Evolutionary conservation across 2,888 invertebrate genomes (phyloP).

Genomic region (Carcina quercana): DNA sequence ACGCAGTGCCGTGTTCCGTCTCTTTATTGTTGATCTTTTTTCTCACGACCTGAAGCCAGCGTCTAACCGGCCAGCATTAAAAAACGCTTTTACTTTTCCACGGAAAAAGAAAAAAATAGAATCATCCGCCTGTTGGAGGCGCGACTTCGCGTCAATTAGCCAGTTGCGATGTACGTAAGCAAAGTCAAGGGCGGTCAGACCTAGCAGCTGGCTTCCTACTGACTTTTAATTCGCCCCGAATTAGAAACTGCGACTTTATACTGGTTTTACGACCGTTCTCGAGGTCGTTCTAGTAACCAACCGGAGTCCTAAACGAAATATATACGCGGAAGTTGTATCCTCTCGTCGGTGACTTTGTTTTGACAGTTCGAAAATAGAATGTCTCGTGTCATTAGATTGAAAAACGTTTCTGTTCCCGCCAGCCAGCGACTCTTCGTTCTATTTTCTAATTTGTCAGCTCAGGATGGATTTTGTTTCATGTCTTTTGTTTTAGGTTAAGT

Average conservation of each 20-base stretch:
- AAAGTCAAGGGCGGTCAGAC: constrained; percentile 61
- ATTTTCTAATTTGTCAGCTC: constrained; percentile 31
- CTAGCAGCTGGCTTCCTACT: constrained; percentile 56
- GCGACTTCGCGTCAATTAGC: constrained; percentile 17
- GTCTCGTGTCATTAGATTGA: constrained; percentile 21
- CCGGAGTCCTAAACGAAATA: constrained; percentile 21
- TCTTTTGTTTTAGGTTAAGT: constrained; percentile 1
- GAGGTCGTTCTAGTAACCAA: constrained; percentile 41
- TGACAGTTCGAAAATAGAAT: constrained; percentile 30
- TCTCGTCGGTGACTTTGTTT: constrained; percentile 17
- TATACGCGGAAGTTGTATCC: constrained; percentile 19
- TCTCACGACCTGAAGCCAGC: constrained; percentile 10
- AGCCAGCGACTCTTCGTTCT: constrained; percentile 21
- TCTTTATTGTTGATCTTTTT: background rate
- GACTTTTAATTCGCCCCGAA: constrained; percentile 50
- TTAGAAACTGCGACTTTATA: constrained; percentile 38
- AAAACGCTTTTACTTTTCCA: constrained; percentile 42
- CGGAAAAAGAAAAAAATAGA: constrained; percentile 20
- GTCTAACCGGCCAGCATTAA: constrained; percentile 13
- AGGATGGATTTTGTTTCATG: constrained; percentile 12
- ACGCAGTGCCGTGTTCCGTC: no score
- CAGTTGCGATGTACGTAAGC: background rate
- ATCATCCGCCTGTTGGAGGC: constrained; percentile 22
- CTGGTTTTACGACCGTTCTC: constrained; percentile 47
- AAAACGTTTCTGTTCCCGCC: constrained; percentile 17